These are phyloP conservation scores for Gambelia wislizenii DNA, from an alignment of 2,797 vertebrate genomes.

Conservation along the genomic window DNA sequence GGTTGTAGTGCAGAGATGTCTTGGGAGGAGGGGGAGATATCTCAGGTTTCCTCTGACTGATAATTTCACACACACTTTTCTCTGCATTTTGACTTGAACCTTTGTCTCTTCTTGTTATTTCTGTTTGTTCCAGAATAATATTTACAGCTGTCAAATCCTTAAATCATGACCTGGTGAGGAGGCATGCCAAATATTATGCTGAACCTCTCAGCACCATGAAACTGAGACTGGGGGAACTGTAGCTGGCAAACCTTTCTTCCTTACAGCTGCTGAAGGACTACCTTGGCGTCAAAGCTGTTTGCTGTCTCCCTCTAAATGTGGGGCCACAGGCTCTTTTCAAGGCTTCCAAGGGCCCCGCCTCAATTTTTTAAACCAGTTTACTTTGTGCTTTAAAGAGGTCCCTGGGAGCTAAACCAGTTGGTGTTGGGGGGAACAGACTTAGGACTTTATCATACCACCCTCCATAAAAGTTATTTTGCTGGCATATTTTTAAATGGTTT, in stretches of 20 bases:
- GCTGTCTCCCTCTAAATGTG: background rate
- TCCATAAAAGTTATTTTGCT: too few species aligned
- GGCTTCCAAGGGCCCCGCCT: too few species aligned
- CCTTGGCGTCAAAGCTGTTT: background rate
- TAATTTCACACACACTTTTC: conserved; percentile 3
- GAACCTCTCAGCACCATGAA: background rate
- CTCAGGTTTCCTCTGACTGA: conserved; percentile 5
- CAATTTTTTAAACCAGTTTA: too few species aligned
- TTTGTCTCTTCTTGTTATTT: background rate
- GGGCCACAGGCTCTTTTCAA: too few species aligned
- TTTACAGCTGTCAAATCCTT: background rate
- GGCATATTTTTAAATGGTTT: too few species aligned
- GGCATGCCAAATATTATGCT: background rate
- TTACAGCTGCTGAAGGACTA: background rate
- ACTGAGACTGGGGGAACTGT: background rate
- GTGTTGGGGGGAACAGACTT: too few species aligned
- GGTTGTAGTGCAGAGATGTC: conserved; percentile 23
- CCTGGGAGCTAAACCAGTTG: too few species aligned
- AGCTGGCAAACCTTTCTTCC: background rate
- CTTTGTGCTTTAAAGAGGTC: too few species aligned
- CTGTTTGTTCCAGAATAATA: background rate
- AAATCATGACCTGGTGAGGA: background rate
- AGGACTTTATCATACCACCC: too few species aligned
- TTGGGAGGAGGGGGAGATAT: background rate
- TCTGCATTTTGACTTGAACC: background rate